These are phyloP conservation scores for Atta texana DNA, from an alignment of 1,140 invertebrate genomes.

Conservation along the genomic window DNA sequence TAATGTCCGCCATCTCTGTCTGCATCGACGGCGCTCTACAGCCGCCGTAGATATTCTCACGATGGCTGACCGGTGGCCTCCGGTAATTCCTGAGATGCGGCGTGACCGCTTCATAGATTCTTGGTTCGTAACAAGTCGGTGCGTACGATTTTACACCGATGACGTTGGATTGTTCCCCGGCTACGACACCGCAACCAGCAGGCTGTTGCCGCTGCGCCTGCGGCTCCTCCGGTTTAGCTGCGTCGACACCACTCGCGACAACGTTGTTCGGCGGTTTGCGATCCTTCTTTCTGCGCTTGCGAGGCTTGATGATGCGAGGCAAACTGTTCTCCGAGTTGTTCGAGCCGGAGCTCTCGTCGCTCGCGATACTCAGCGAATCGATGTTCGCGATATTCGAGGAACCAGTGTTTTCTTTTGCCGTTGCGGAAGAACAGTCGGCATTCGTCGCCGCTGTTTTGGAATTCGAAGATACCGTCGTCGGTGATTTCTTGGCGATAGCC, in stretches of 20 bases:
- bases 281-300: constrained; percentile 96
- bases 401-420: constrained; percentile 63
- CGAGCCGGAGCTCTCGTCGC: constrained; percentile 91
- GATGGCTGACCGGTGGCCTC: constrained; percentile 71
- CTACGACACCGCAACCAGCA: constrained; percentile 64
- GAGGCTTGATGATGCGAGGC: constrained; percentile 94
- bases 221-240: constrained; percentile 84
- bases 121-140: constrained; percentile 78
- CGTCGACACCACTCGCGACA: constrained; percentile 77
- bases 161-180: constrained; percentile 75
- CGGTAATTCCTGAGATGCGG: constrained; percentile 72
- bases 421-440: constrained; percentile 58
- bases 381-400: constrained; percentile 83
- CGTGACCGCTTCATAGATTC: constrained; percentile 72
- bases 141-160: constrained; percentile 82
- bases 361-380: constrained; percentile 90
- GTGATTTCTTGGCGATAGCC: constrained; percentile 47
- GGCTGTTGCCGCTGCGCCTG: constrained; percentile 79
- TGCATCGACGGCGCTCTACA: constrained; percentile 76
- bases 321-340: constrained; percentile 92
- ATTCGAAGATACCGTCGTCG: neutral
- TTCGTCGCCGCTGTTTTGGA: constrained; percentile 55
- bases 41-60: constrained; percentile 76
- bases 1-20: constrained; percentile 80
- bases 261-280: constrained; percentile 88